Base-by-base conservation (phyloP, 1,140 invertebrate genomes). In the Drosophila pseudoananassae region DNA sequence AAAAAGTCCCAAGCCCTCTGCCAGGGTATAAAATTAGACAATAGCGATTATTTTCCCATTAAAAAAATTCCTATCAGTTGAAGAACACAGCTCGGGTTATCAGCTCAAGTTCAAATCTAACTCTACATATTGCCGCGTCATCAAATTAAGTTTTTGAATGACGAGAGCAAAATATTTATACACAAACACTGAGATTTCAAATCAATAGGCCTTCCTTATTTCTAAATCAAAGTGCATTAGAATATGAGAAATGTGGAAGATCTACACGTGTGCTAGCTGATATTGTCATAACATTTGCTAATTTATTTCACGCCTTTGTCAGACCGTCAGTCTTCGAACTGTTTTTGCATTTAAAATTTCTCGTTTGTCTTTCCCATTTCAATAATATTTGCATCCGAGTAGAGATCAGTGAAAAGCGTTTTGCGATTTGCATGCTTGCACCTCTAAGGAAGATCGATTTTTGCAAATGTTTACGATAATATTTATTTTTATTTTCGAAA, bases 351-450 rank as follows among this genome's bases (percentile, higher is more conserved):
- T n/a, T 20, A 3, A 59, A n/a, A 27, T 27, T 27, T 49, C 25
- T 43, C 45, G 38, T 60, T 53, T 68, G 31, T 52, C 14, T 54
- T 79, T 33, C 46, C 12, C 40, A 51, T 25, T 31, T 2, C 46
- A 68, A 77, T 59, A 63, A 57, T 15, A 50, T 45, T 74, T 74
- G 23, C 57, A 74, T 74, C 9, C 38, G 10, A 49, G 36, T 6
- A 15, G 23, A 56, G 51, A 74, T 55, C 36, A 51, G 25, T 23
- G n/a, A 27, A 15, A 58, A 47, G 25, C 25, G 38, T 61, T 80
- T 60, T 61, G 56, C 71, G 38, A 65, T 80, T 60, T 61, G 56
- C 71, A 70, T 57, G 45, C 14, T 50, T 54, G 45, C 14, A 57
- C 6, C 15, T 45, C 40, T 29, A 10, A 49, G 12, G 23, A 27